Conservation (phyloP, 2,888 invertebrate genomes). For the Acronicta aceris region DNA sequence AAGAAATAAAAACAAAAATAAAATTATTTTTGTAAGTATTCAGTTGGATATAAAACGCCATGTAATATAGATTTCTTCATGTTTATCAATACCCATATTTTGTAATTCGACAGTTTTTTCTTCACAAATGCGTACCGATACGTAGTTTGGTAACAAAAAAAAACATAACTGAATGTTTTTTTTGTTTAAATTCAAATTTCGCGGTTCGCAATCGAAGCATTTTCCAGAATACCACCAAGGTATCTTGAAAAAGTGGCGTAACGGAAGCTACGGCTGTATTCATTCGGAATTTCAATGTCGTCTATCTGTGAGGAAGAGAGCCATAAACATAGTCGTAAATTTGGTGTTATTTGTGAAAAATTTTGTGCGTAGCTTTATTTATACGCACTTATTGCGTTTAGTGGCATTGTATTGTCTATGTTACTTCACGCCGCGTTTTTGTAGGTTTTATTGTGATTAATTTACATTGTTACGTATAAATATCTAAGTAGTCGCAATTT, state of each 20-base stretch:
- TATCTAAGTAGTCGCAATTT: too few relatives aligned
- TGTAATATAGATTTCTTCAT: too few relatives aligned
- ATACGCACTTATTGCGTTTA: constrained; percentile 56
- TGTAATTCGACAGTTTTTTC: too few relatives aligned
- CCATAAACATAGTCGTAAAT: constrained; percentile 83
- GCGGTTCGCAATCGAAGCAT: constrained; percentile 13
- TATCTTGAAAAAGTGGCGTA: constrained; percentile 55
- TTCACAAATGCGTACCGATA: too few relatives aligned
- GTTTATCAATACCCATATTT: too few relatives aligned
- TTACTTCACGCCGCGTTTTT: background rate
- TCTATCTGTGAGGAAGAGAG: constrained; percentile 78
- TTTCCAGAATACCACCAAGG: constrained; percentile 60
- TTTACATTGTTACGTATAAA: too few relatives aligned
- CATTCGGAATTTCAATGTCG: constrained; percentile 81
- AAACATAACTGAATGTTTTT: background rate
- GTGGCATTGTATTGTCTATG: constrained; percentile 29
- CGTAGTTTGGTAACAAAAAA: too few relatives aligned
- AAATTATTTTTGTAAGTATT: too few relatives aligned
- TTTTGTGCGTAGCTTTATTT: constrained; percentile 57
- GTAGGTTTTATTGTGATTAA: background rate
- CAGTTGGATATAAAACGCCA: too few relatives aligned
- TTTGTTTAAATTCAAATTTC: background rate
- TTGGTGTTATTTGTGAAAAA: constrained; percentile 79
- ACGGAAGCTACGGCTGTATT: constrained; percentile 68
- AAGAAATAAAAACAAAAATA: too few relatives aligned